Percentiles rank a stretch among this genome's conserved stretches.
Conservation (phyloP, 2,888 invertebrate species). For the Cyaniris semiargus region DNA sequence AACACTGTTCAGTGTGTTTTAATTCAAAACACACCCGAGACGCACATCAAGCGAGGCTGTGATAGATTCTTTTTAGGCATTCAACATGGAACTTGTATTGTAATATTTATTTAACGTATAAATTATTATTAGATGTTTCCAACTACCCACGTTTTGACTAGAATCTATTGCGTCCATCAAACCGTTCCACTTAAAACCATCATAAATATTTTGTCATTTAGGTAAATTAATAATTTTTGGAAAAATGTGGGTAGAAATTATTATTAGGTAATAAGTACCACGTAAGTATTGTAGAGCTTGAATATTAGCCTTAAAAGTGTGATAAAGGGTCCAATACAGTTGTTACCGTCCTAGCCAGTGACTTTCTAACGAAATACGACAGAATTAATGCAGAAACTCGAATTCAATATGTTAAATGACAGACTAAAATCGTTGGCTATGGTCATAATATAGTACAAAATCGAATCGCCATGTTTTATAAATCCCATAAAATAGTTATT, state of each 20-base stretch:
- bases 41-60: constrained; percentile 77
- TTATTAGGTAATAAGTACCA: constrained; percentile 56
- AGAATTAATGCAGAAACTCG: constrained; percentile 12
- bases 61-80: constrained; percentile 62
- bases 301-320: constrained; percentile 44
- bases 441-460: constrained; percentile 12
- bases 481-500: not conserved
- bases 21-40: constrained; percentile 51
- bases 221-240: constrained; percentile 10
- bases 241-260: constrained; percentile 30
- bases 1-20: constrained; percentile 44
- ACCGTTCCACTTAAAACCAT: not conserved
- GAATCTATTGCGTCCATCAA: constrained; percentile 12
- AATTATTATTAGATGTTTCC: constrained; percentile 1
- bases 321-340: constrained; percentile 50
- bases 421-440: constrained; percentile 13
- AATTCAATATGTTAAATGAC: not conserved
- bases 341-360: constrained; percentile 72
- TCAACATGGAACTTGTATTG: constrained; percentile 56
- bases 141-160: constrained; percentile 20
- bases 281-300: constrained; percentile 70
- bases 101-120: constrained; percentile 55
- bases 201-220: not conserved
- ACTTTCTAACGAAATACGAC: constrained; percentile 43
- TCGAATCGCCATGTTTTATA: not conserved